Evolutionary conservation across 2,888 invertebrate genomes (phyloP), one percentile per base, ranked within the genome.

Genomic region (Lepas anatifera): DNA sequence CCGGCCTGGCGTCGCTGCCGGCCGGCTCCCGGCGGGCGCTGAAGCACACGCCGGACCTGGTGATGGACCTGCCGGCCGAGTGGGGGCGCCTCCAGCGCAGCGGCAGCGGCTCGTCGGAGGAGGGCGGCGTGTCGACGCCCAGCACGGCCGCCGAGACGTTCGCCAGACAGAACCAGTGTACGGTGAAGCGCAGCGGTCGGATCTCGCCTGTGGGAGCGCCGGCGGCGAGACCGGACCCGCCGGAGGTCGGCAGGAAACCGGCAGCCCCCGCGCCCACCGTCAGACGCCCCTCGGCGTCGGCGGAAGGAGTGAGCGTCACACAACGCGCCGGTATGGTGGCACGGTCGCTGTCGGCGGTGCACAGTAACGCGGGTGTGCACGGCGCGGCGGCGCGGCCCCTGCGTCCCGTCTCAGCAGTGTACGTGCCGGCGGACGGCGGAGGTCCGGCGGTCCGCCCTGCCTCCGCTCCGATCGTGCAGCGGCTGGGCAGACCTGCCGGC

Each of bases 1-100:
- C 92, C 92, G 18, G 82, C 85, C 77, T 85, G 86, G 86, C 80
- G 78, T 80, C 80, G 77, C 39, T 69, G 41, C 1, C 41, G 11
- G n/a, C n/a, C n/a, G n/a, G n/a, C n/a, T n/a, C n/a, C n/a, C n/a
- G n/a, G n/a, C n/a, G n/a, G 3, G n/a, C 64, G 16, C 52, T n/a
- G 25, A 35, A 37, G 25, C 37, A 64, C 63, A 46, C 66, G 27
- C 46, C 63, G 22, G 43, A 64, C 27, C 64, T 69, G 46, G 69
- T 58, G 58, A 32, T 58, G 32, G 58, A 58, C 35, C 58, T 58
- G 58, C 58, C 58, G 58, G 32, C 58, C 32, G 58, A 58, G 35
- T 68, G 37, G 68, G 10, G 68, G 7, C 27, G 43, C 25, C 37
- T 50, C 29, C 46, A 68, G 48, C 37, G 68, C 18, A 52, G 32